These are phyloP conservation scores for Syritta pipiens DNA, from an alignment of 2,888 invertebrate genomes.

Conservation along the genomic window DNA sequence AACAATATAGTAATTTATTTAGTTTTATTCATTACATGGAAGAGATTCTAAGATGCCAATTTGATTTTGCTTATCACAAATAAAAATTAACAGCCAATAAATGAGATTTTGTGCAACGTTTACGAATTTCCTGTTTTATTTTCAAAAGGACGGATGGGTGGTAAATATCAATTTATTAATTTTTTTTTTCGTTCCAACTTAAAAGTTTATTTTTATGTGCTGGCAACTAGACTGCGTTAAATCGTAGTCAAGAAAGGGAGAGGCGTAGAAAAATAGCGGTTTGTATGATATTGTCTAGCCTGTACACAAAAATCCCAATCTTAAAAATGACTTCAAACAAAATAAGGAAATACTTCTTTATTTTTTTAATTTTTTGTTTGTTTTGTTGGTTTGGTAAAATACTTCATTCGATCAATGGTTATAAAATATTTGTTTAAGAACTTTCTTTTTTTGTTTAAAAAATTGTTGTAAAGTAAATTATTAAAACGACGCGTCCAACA, in stretches of 20 bases:
- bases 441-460: slow-evolving; percentile 15
- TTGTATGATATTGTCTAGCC: neutral
- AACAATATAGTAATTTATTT: too few species aligned
- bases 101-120: slow-evolving; percentile 20
- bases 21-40: neutral
- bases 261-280: neutral
- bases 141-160: slow-evolving; percentile 62
- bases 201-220: neutral
- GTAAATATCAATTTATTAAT: slow-evolving; percentile 8
- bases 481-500: slow-evolving; percentile 41
- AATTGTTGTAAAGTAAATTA: slow-evolving; percentile 37
- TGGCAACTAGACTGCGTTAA: slow-evolving; percentile 39
- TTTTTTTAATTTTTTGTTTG: too few species aligned
- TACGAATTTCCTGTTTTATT: slow-evolving; percentile 29
- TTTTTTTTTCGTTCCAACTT: slow-evolving; percentile 7
- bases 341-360: too few species aligned
- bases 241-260: slow-evolving; percentile 8
- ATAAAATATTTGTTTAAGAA: slow-evolving; percentile 32
- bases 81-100: slow-evolving; percentile 27
- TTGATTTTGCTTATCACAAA: slow-evolving; percentile 31
- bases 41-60: slow-evolving; percentile 39
- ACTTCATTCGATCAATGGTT: slow-evolving; percentile 24
- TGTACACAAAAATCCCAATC: neutral
- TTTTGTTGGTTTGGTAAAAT: too few species aligned
- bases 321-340: too few species aligned